Conservation (phyloP, 2,113 vertebrate species). For the Oxygymnocypris stewartii region DNA sequence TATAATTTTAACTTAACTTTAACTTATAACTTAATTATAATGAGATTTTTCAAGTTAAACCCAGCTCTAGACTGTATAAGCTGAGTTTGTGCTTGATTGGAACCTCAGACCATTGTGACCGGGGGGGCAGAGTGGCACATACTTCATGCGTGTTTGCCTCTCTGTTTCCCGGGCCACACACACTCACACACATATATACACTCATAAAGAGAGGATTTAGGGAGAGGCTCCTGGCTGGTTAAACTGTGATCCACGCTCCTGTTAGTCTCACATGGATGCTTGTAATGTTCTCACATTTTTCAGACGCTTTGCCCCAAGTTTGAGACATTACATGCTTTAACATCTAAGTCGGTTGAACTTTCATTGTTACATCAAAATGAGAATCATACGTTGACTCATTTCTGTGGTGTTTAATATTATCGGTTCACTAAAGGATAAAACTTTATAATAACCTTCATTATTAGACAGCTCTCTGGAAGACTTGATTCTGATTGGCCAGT, state of each 20-base stretch:
- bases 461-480: not conserved
- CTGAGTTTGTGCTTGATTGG: conserved; percentile 35
- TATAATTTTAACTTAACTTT: no score
- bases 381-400: not conserved
- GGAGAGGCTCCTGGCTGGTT: conserved; percentile 54
- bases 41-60: not conserved
- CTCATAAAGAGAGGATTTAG: conserved; percentile 50
- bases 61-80: conserved; percentile 25
- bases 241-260: conserved; percentile 51
- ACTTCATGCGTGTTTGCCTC: conserved; percentile 60
- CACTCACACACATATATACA: conserved; percentile 39
- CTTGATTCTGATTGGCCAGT: not conserved
- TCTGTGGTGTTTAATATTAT: not conserved
- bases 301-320: conserved; percentile 37
- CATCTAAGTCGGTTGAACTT: not conserved
- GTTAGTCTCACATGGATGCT: conserved; percentile 57
- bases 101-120: conserved; percentile 41
- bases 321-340: not conserved
- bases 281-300: conserved; percentile 51
- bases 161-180: conserved; percentile 52
- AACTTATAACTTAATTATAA: no score
- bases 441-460: not conserved
- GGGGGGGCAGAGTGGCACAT: conserved; percentile 45
- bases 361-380: not conserved
- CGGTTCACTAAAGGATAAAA: not conserved